Evolutionary conservation across 2,113 vertebrate genomes (phyloP), one percentile per base, ranked within the genome.

Genomic region (Pachypanchax playfairii): DNA sequence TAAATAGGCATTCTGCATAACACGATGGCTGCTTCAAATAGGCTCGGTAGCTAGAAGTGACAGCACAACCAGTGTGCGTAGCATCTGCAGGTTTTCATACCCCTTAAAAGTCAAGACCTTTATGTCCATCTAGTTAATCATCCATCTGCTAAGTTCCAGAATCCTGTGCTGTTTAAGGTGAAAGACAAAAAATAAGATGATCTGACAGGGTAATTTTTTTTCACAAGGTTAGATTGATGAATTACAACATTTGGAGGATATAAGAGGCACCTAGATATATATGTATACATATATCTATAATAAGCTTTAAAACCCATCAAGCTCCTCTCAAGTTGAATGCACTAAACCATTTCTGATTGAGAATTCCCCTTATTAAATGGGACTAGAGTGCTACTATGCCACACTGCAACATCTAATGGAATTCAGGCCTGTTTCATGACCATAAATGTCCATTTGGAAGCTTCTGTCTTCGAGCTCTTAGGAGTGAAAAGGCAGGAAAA

Each of bases 1-100:
- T 51, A 42, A 51, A 20, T 49, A 53, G 46, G n/a, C 13, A 33
- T 48, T 44, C 12, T 29, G 46, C 47, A 56, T 50, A 58, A 43
- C 38, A n/a, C 54, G 53, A 31, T 38, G 5, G 62, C 44, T 24
- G 21, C 43, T 68, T 65, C 28, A 21, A 31, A 15, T 43, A 17
- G 38, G 11, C 22, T 29, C 49, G 41, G 25, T 18, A 50, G 35
- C 33, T 10, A 11, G 33, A 35, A 0, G 10, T 12, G 33, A 35
- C 10, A 12, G 33, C 33, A 35, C 11, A 4, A 10, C 29, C 29
- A 6, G 11, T 31, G 29, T 4, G 29, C 11, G 29, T 6, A 7
- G 29, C 11, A n/a, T n/a, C n/a, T n/a, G n/a, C n/a, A n/a, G n/a
- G 33, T 35, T 10, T 12, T 35, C 11, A 35, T 12, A 35, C 33